phyloP scores from a whole-genome alignment of 2,797 vertebrate genomes.

The Trachops cirrhosus region DNA sequence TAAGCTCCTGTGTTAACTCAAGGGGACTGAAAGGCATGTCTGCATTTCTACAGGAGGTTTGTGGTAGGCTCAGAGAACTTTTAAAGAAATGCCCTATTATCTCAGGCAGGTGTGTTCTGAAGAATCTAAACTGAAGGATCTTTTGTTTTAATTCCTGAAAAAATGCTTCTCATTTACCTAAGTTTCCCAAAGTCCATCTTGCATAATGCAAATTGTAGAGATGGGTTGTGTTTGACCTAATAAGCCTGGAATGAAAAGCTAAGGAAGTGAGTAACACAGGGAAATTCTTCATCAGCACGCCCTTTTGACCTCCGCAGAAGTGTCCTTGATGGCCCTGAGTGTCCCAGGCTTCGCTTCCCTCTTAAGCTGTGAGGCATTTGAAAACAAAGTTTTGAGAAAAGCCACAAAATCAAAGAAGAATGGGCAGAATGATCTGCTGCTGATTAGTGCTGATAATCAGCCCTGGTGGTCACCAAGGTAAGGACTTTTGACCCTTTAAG shows the following conservation, averaged over 20 bases:
- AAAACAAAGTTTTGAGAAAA: slow-evolving; percentile 77
- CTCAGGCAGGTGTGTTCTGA: slow-evolving; percentile 50
- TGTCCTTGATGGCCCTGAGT: slow-evolving; percentile 77
- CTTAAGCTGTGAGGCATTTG: slow-evolving; percentile 77
- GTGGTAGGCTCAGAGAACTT: slow-evolving; percentile 51
- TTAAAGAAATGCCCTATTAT: slow-evolving; percentile 65
- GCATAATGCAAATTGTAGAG: slow-evolving; percentile 72
- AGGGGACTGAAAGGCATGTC: slow-evolving; percentile 57
- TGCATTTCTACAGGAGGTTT: slow-evolving; percentile 61
- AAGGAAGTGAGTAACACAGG: slow-evolving; percentile 58
- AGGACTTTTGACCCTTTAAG: slow-evolving; percentile 57
- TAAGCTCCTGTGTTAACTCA: slow-evolving; percentile 70
- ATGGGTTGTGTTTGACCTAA: slow-evolving; percentile 50
- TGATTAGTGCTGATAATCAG: slow-evolving; percentile 59
- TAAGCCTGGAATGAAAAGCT: slow-evolving; percentile 65
- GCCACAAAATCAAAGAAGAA: slow-evolving; percentile 75
- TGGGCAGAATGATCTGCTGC: slow-evolving; percentile 71
- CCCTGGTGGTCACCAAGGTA: slow-evolving; percentile 40
- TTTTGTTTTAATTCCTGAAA: slow-evolving; percentile 74
- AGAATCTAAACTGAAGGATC: slow-evolving; percentile 55
- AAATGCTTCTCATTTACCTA: slow-evolving; percentile 57
- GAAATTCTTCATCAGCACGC: slow-evolving; percentile 59
- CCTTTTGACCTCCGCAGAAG: slow-evolving; percentile 79
- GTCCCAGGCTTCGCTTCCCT: slow-evolving; percentile 71
- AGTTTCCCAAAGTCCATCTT: slow-evolving; percentile 58